Conservation (phyloP, 2,797 vertebrate genomes). For the Silurus lanzhouensis region DNA sequence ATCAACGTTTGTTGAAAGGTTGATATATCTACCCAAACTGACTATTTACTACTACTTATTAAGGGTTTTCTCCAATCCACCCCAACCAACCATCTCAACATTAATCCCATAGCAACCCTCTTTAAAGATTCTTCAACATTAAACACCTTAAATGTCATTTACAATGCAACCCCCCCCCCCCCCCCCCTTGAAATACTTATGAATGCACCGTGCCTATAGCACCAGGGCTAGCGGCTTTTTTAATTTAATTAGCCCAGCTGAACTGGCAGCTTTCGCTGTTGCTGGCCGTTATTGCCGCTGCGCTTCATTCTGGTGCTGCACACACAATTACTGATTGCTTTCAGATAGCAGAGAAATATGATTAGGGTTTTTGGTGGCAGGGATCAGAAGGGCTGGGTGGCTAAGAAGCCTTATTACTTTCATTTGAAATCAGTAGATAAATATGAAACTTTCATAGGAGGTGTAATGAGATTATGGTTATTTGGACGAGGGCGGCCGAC, state of each 20-base stretch:
- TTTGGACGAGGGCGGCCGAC: slow-evolving; percentile 79
- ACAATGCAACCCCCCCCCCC: slow-evolving; percentile 75
- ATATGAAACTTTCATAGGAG: slow-evolving; percentile 73
- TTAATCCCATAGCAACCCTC: slow-evolving; percentile 83
- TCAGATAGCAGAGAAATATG: slow-evolving; percentile 94
- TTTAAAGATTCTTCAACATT: slow-evolving; percentile 83
- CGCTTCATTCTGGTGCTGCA: slow-evolving; percentile 78
- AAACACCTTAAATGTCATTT: slow-evolving; percentile 80
- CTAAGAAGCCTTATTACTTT: slow-evolving; percentile 87
- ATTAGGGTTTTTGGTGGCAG: slow-evolving; percentile 71
- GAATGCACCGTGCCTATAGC: slow-evolving; percentile 81
- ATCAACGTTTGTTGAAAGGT: background rate
- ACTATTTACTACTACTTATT: slow-evolving; percentile 1
- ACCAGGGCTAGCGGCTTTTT: slow-evolving; percentile 86
- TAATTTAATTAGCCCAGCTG: slow-evolving; percentile 99
- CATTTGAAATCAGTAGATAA: slow-evolving; percentile 95
- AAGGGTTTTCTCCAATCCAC: slow-evolving; percentile 1
- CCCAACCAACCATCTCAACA: slow-evolving; percentile 72
- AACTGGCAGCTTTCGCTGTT: slow-evolving; percentile 70
- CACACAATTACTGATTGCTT: slow-evolving; percentile 98
- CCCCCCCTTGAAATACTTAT: slow-evolving; percentile 81
- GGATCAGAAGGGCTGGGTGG: slow-evolving; percentile 26
- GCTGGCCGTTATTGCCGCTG: slow-evolving; percentile 89
- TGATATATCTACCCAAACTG: background rate
- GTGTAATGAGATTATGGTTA: slow-evolving; percentile 69